These are phyloP conservation scores for Pogonocherus hispidulus DNA, from an alignment of 2,888 invertebrate genomes.

Conservation along the genomic window DNA sequence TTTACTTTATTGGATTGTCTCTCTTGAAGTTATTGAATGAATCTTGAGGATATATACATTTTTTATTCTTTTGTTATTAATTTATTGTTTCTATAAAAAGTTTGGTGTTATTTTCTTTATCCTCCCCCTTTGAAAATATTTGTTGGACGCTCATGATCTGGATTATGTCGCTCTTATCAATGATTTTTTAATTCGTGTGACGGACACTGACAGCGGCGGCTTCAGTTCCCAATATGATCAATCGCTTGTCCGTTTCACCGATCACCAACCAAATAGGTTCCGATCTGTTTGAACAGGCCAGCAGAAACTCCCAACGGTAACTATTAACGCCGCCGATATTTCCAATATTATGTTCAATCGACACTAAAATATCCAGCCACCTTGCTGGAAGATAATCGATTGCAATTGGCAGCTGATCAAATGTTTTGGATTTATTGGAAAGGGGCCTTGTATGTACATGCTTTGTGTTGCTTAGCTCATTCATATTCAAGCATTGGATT, in stretches of 20 bases:
- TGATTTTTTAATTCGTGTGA: too few species aligned
- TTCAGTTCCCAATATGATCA: too few species aligned
- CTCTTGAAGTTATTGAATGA: too few species aligned
- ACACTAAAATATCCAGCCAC: neutral
- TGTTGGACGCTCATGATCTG: too few species aligned
- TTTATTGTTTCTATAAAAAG: too few species aligned
- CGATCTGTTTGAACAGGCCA: constrained; percentile 51
- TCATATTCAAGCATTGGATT: neutral
- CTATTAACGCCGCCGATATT: constrained; percentile 52
- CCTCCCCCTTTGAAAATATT: too few species aligned
- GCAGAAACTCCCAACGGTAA: constrained; percentile 48
- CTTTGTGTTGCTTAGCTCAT: neutral
- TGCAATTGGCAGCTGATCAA: neutral
- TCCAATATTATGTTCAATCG: constrained; percentile 43
- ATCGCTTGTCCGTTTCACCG: constrained; percentile 6
- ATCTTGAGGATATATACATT: too few species aligned
- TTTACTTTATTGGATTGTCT: too few species aligned
- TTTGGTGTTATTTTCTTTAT: too few species aligned
- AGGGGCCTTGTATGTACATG: neutral
- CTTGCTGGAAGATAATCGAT: neutral
- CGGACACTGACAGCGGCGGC: too few species aligned
- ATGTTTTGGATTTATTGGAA: neutral
- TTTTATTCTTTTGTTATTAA: too few species aligned
- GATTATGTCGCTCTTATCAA: too few species aligned
- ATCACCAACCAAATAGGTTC: constrained; percentile 37